Evolutionary conservation across 2,888 invertebrate species (phyloP), one percentile per base, ranked within the genome.

Genomic region (Lissonota sp.): DNA sequence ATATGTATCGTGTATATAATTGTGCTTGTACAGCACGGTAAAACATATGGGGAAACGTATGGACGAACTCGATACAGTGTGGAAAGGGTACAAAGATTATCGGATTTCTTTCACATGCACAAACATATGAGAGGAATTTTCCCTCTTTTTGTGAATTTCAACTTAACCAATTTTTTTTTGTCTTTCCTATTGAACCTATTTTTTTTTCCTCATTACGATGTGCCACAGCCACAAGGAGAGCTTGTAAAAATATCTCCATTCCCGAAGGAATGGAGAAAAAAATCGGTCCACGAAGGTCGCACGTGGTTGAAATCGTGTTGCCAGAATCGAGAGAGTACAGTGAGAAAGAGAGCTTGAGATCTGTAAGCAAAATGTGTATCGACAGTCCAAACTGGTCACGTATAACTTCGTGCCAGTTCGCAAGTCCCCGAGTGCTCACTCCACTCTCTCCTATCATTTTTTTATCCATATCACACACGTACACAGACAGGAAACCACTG

Each of bases 321-420:
- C 58, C 46, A 78, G 60, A 16, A 67, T 16, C 60, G 12, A 26
- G n/a, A 26, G n/a, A n/a, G 12, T n/a, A 26, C 14, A 37, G 26
- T 6, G 39, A 64, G 40, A 62, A 42, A 6, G 44, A 42, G 42
- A 57, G 46, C n/a, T 14, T 51, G 42, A 64, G 55, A 77, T 76
- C 44, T 53, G 70, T 62, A 64, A 64, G 57, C 70, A 64, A 71
- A 71, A 60, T 66, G 77, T 66, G 14, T 60, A 77, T 66, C 71
- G 51, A 62, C 26, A 26, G 26, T 77, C 71, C 67, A 62, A 26
- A 64, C 7, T 67, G 70, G 63, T 79, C 79, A 70, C 79, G 74
- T 74, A 72, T 26, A 69, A 74, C 74, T 74, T 79, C 42, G 69
- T 57, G 16, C 63, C 69, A 70, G 69, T 74, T 64, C 51, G 49